Evolutionary conservation across 1,140 invertebrate genomes (phyloP), one percentile per base, ranked within the genome.

Genomic region (Drosophila funebris): DNA sequence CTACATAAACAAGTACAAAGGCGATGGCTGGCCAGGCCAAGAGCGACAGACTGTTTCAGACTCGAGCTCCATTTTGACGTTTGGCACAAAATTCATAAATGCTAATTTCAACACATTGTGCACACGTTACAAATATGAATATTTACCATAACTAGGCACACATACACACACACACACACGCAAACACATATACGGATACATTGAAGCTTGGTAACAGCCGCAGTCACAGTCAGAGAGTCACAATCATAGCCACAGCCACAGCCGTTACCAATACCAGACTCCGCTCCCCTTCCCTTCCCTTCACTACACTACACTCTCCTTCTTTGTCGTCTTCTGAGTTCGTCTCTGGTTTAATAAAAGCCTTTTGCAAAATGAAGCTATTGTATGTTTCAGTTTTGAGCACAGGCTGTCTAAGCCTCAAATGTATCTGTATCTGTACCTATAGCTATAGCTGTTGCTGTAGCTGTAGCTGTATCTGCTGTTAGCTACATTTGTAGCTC

Each of bases 91-190:
- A 88, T 88, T 88, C 83, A 88, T 88, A 88, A 88, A 88, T 88
- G 83, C 83, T 88, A 88, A 88, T 88, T 88, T 88, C 83, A 88
- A 88, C 83, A 88, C 83, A 88, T 88, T 88, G 83, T 85, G 83
- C 83, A 88, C 76, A 83, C 83, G 83, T 85, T 88, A 88, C 83
- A 88, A 88, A 88, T 88, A 88, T 88, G 83, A 88, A 88, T 88
- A 88, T 88, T 88, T 88, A 88, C 83, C 83, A 88, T 88, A 83
- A 88, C 82, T 88, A 83, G 72, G 76, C 69, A 67, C 69, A 62
- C 83, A 82, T 75, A 43, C 29, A 79, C 58, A 76, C 54, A 71
- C 56, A 83, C 75, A 37, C 13, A 62, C 8, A 57, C 22, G 29
- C n/a, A 41, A 75, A 46, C 20, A 62, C 8, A 43, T 11, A 29